A percentile compares a stretch with the other conserved stretches of the same genome.
These are phyloP conservation scores for Anolis apletophallus DNA, from an alignment of 2,797 vertebrate genomes.

Conservation along the genomic window DNA sequence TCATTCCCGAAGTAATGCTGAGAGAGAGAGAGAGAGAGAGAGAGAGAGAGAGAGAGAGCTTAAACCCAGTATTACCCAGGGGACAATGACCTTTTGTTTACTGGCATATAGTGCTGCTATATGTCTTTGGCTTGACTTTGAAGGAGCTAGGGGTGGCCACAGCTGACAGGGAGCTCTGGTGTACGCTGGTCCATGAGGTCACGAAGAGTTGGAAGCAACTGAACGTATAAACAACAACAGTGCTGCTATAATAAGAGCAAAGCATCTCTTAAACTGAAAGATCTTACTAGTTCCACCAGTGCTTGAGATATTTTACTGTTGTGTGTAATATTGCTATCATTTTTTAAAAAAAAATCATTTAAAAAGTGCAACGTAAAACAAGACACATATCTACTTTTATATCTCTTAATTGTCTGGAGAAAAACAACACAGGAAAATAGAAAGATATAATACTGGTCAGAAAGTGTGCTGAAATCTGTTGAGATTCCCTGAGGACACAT, in stretches of 20 bases:
- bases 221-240: no score
- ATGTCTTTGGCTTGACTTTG: no score
- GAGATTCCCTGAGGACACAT: not conserved
- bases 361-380: not conserved
- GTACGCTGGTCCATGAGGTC: no score
- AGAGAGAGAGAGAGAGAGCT: no score
- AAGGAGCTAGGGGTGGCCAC: no score
- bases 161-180: no score
- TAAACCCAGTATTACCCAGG: no score
- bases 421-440: not conserved
- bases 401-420: not conserved
- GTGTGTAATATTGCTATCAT: not conserved
- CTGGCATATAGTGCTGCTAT: not conserved
- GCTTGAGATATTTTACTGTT: not conserved
- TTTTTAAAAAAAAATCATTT: not conserved
- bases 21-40: no score
- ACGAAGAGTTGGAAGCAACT: no score
- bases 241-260: not conserved
- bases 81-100: not conserved
- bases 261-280: not conserved
- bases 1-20: no score
- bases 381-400: not conserved
- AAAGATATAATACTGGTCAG: not conserved
- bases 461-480: constrained; percentile 1
- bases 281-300: not conserved